Conservation (phyloP, 2,888 invertebrate genomes). For the Cantharis rustica region DNA sequence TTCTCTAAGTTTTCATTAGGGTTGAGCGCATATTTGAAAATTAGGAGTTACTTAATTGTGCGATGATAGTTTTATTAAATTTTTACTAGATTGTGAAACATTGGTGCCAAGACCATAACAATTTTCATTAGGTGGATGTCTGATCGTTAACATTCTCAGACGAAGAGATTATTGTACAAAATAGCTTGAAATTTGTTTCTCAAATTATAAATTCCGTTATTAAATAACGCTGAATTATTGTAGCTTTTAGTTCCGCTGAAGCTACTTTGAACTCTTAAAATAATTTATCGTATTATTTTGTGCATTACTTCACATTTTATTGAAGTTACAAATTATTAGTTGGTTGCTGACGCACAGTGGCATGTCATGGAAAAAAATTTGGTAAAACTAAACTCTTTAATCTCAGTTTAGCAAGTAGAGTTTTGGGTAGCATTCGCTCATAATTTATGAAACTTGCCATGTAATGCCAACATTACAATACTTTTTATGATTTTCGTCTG, state of each 20-base stretch:
- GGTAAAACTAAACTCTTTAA: no score
- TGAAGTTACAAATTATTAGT: no score
- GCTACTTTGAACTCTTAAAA: background rate
- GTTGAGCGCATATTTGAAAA: background rate
- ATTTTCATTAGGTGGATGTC: background rate
- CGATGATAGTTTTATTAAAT: background rate
- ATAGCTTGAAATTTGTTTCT: background rate
- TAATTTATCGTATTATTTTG: background rate
- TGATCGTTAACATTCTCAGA: background rate
- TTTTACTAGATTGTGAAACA: background rate
- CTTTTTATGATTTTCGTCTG: no score
- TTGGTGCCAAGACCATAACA: background rate
- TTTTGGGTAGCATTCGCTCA: no score
- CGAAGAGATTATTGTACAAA: background rate
- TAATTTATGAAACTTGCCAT: no score
- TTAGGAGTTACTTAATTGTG: background rate
- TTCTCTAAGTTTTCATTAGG: background rate
- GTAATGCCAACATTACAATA: no score
- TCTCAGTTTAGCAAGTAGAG: no score
- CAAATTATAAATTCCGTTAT: background rate
- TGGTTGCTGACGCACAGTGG: no score
- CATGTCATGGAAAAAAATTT: no score
- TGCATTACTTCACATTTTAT: background rate
- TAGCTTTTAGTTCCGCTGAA: background rate
- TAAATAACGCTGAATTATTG: background rate